phyloP scores from a whole-genome alignment of 2,888 invertebrate species.

The Thalpophila matura region DNA sequence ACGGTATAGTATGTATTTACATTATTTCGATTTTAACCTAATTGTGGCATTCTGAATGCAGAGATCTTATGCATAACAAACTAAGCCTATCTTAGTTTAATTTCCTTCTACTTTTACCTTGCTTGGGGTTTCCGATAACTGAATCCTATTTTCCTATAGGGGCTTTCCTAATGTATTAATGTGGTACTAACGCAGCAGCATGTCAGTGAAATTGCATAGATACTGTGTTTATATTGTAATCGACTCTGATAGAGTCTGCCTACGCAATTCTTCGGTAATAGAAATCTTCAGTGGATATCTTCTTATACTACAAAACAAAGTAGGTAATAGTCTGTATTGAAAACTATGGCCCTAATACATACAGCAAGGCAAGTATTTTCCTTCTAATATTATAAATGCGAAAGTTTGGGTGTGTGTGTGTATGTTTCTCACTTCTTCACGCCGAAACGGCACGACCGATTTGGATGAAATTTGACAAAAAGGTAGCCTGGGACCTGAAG shows the following conservation, averaged over 20 bases:
- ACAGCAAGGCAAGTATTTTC: no score
- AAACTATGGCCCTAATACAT: no score
- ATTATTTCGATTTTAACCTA: slow-evolving; percentile 10
- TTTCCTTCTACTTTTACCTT: slow-evolving; percentile 8
- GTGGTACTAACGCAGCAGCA: slow-evolving; percentile 1
- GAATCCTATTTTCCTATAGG: slow-evolving; percentile 4
- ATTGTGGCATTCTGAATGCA: slow-evolving; percentile 5
- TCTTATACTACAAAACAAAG: slow-evolving; percentile 6
- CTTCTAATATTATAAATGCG: no score
- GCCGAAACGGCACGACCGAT: no score
- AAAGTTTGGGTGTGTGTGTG: no score
- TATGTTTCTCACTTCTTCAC: no score
- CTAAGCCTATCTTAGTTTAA: not conserved
- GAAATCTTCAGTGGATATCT: slow-evolving; percentile 30
- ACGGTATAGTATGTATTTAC: slow-evolving; percentile 5
- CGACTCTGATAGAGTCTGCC: slow-evolving; percentile 41
- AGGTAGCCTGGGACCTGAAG: no score
- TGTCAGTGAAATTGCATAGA: slow-evolving; percentile 41
- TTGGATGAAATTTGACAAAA: no score
- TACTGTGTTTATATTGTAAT: slow-evolving; percentile 46
- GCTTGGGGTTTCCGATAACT: not conserved
- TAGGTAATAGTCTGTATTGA: no score
- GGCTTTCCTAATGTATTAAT: slow-evolving; percentile 32
- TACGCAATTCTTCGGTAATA: slow-evolving; percentile 43
- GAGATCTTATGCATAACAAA: not conserved